Percentiles rank a stretch among this genome's conserved stretches.
These are phyloP conservation scores for Pelobates cultripes DNA, from an alignment of 2,797 vertebrate species.

Conservation along the genomic window DNA sequence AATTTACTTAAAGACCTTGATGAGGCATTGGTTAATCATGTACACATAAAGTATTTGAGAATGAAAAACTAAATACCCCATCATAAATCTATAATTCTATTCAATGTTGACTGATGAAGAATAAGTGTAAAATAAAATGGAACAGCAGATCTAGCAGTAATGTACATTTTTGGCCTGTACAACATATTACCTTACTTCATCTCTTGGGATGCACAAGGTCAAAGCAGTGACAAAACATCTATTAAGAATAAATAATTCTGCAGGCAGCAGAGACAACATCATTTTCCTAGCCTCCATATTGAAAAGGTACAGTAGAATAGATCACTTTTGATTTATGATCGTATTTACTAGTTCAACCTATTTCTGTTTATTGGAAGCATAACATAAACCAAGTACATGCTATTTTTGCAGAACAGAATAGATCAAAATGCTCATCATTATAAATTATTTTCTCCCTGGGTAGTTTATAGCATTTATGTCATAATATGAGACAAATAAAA, in stretches of 20 bases:
- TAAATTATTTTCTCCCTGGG: too few relatives aligned
- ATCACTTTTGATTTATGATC: slow-evolving; percentile 4
- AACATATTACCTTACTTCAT: slow-evolving; percentile 8
- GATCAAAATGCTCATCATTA: too few relatives aligned
- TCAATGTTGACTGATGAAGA: too few relatives aligned
- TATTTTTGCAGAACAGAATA: neutral
- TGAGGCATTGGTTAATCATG: too few relatives aligned
- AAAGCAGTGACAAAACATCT: slow-evolving; percentile 2
- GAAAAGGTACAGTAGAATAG: slow-evolving; percentile 1
- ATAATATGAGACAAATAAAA: too few relatives aligned
- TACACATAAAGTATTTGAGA: too few relatives aligned
- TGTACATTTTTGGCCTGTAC: neutral
- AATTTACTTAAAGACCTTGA: too few relatives aligned
- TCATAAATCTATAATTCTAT: too few relatives aligned
- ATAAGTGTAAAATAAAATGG: neutral
- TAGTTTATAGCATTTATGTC: too few relatives aligned
- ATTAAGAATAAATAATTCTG: slow-evolving; percentile 22
- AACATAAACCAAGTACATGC: neutral
- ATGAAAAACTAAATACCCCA: too few relatives aligned
- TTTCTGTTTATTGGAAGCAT: neutral
- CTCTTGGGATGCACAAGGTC: slow-evolving; percentile 21
- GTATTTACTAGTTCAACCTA: neutral
- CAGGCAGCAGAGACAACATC: neutral
- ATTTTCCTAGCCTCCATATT: neutral
- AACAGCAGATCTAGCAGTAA: neutral